Conservation (phyloP, 2,113 vertebrate genomes). For the Psilopogon haemacephalus region DNA sequence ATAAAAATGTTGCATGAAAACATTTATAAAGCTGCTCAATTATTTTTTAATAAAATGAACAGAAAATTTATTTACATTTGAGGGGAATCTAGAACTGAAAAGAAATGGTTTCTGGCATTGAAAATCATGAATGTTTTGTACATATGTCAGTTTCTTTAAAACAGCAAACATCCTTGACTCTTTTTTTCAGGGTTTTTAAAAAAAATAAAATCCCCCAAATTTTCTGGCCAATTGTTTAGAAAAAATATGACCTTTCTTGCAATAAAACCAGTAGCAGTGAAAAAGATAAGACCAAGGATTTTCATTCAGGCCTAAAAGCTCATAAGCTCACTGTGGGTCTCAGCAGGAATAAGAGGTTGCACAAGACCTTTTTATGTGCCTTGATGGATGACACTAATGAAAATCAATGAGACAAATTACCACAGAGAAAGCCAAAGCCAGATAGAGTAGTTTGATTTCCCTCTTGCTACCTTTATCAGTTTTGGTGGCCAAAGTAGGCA, state of each 20-base stretch:
- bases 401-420: not conserved
- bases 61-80: not conserved
- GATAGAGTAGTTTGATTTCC: not conserved
- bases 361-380: not conserved
- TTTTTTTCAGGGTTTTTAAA: not conserved
- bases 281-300: not conserved
- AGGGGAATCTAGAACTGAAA: not conserved
- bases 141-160: not conserved
- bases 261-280: not conserved
- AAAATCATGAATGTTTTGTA: not conserved
- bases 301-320: not conserved
- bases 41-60: not conserved
- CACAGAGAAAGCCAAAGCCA: not conserved
- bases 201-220: not conserved
- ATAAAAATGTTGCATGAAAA: not conserved
- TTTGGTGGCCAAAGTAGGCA: not conserved
- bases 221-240: not conserved
- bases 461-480: not conserved
- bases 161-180: accelerated
- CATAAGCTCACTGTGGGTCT: accelerated
- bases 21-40: not conserved
- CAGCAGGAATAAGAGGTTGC: not conserved
- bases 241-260: not conserved
- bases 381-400: not conserved
- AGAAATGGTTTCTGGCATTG: not conserved